Conservation (phyloP, 2,888 invertebrate species). For the Pyrrhopygopsis socrates region DNA sequence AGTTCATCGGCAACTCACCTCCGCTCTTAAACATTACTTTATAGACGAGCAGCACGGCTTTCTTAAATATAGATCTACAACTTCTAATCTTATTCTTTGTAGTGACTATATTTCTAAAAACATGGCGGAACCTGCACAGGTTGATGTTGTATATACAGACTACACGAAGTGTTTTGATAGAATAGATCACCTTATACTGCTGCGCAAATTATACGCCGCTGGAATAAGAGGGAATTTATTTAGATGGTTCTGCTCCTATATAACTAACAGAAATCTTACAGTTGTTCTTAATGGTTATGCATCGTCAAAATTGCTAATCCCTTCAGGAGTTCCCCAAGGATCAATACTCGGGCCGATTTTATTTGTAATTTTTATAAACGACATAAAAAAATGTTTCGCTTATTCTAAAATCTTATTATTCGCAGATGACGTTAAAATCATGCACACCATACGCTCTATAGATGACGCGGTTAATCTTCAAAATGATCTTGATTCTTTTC, state of each 20-base stretch:
- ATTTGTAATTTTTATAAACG: neutral
- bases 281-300: neutral
- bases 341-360: neutral
- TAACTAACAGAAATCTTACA: neutral
- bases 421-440: neutral
- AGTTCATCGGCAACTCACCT: slow-evolving; percentile 6
- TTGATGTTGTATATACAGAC: slow-evolving; percentile 61
- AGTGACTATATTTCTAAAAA: neutral
- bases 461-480: neutral
- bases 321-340: neutral
- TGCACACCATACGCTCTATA: neutral
- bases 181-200: slow-evolving; percentile 65
- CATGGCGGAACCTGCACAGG: slow-evolving; percentile 49
- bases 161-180: slow-evolving; percentile 75
- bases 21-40: neutral
- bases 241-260: slow-evolving; percentile 41
- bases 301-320: neutral
- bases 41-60: slow-evolving; percentile 63
- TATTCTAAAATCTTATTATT: neutral
- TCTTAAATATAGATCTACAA: slow-evolving; percentile 43
- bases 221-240: slow-evolving; percentile 61
- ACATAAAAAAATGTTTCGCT: neutral
- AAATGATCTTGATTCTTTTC: neutral
- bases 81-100: slow-evolving; percentile 39
- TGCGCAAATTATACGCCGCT: slow-evolving; percentile 35